Evolutionary conservation across 30 jellyfish, hydroid and myxozoan genomes (phyloP), one percentile per base, ranked within the genome.

Genomic region (Rhopilema esculentum): DNA sequence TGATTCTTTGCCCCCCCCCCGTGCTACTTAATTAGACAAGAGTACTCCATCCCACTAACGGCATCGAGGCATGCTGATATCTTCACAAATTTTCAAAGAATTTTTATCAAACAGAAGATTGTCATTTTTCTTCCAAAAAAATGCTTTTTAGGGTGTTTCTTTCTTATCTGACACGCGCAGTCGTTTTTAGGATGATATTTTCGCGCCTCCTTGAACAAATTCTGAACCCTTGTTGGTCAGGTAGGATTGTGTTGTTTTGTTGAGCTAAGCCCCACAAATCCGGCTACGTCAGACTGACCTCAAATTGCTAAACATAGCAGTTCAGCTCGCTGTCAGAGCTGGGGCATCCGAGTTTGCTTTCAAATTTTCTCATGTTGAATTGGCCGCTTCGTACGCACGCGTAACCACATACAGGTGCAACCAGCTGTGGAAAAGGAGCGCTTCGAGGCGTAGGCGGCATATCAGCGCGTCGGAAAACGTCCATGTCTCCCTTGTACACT

Each of bases 391-490:
- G 32, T 20, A 31, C 84, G 84, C 84, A 73, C 84, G 29, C 16
- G 69, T 20, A 73, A 73, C 84, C 84, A 22, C 84, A 73, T 18
- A 0, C 27, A 8, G 19, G 68, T 66, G 51, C 49, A n/a, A 21
- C 84, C 84, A 40, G 48, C 84, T 73, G 84, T 1, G 68, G 51
- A 31, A 66, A 12, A 22, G 17, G 64, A 26, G 82, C 82, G 40
- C 49, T 20, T 40, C 27, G 9, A 12, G 25, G 84, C 84, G 84
- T 73, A 73, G 84, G 84, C 84, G 70, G 19, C 32, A n/a, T 66
- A 32, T 33, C 69, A 33, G 16, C 17, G 49, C 69, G 69, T 18
- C 16, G 33, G 78, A 26, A 24, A 27, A 24, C n/a, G n/a, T 2
- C 78, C 33, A 4, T 73, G 70, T 18, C 33, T 73, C 84, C 27